These are phyloP conservation scores for Ondatra zibethicus DNA, from an alignment of 2,113 vertebrate genomes.

Conservation along the genomic window DNA sequence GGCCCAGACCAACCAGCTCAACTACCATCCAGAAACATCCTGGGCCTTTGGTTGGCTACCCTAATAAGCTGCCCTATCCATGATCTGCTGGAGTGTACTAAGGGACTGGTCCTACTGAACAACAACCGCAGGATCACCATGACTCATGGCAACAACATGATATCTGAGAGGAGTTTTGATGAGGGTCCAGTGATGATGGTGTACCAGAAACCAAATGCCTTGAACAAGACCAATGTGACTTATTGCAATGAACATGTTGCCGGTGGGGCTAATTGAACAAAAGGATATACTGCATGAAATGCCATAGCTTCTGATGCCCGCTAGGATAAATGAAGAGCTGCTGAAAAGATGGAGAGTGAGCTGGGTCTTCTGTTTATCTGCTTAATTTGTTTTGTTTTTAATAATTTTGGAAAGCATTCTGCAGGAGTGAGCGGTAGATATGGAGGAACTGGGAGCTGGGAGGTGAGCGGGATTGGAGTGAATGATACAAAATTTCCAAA, in stretches of 20 bases:
- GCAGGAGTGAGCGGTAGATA: background rate
- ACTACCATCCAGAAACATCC: background rate
- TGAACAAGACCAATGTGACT: background rate
- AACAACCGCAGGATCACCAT: background rate
- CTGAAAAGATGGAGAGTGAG: background rate
- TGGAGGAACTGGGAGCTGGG: too few species aligned
- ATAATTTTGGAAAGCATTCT: background rate
- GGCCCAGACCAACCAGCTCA: background rate
- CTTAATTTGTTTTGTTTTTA: background rate
- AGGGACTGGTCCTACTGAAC: background rate
- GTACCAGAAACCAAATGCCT: background rate
- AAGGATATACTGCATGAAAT: background rate
- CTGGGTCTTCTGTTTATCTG: background rate
- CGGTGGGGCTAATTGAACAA: background rate
- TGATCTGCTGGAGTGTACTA: background rate
- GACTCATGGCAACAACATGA: background rate
- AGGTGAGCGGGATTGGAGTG: background rate
- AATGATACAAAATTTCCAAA: background rate
- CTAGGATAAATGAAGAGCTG: background rate
- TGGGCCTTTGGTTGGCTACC: background rate
- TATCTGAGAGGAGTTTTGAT: background rate
- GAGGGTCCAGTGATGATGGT: background rate
- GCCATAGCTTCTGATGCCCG: background rate
- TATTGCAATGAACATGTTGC: background rate
- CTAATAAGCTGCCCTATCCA: background rate